Evolutionary conservation across 2,888 invertebrate genomes (phyloP), one percentile per base, ranked within the genome.

Genomic region (Capitulum mitella): DNA sequence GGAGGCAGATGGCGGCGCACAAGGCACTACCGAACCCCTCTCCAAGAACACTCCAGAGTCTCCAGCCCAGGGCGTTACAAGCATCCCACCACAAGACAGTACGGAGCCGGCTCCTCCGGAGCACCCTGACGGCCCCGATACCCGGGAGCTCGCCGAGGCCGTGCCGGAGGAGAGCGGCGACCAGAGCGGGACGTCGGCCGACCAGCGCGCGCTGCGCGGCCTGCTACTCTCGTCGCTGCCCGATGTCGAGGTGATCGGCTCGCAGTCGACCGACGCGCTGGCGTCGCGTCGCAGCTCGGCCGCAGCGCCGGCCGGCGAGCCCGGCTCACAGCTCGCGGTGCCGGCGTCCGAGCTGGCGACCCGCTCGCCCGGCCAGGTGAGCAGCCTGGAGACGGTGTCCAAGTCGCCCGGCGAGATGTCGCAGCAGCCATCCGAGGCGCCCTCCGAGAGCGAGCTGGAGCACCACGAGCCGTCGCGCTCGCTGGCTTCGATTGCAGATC

Each of bases 331-430:
- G 70, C 40, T 70, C 37, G 12, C 40, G 6, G 58, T 58, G 26
- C 70, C 70, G 22, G 3, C 70, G 10, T 2, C 40, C 70, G 70
- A 70, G 37, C 3, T 14, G 6, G 22, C 22, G 70, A 40, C 70
- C 14, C 70, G 70, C 26, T 29, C 29, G 14, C 70, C 70, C 8
- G 70, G 70, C 22, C 70, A 70, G 70, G 26, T 37, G 6, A 40
- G 70, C 22, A 70, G 70, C 37, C 37, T 70, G 26, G 70, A 70
- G 40, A 6, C 40, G 70, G 40, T 70, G 26, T 2, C 70, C 40
- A 70, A 37, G 70, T 70, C 70, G 26, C 70, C 70, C 26, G 70
- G 70, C 22, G 70, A 70, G 70, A 26, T 70, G 70, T 70, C 70
- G 40, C 37, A 70, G 40, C 10, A 26, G 37, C 26, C 70, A 26